These are phyloP conservation scores for Sceliomorpha sp. DNA, from an alignment of 2,888 invertebrate genomes.

Conservation along the genomic window DNA sequence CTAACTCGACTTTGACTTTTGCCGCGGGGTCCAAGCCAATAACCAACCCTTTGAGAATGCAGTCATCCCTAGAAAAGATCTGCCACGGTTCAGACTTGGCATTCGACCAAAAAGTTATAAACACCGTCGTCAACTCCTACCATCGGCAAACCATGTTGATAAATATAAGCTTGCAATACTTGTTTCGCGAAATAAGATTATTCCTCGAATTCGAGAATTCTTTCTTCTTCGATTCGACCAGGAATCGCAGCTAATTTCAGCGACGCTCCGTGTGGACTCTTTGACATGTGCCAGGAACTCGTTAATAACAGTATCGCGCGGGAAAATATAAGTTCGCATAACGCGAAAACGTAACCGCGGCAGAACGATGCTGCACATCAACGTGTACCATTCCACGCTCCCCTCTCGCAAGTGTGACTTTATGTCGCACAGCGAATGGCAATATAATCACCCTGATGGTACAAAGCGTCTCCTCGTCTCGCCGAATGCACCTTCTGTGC, in stretches of 20 bases:
- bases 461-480: slow-evolving; percentile 74
- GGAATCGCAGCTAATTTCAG: no score
- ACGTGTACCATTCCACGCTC: slow-evolving; percentile 62
- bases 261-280: not conserved
- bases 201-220: slow-evolving; percentile 11
- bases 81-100: slow-evolving; percentile 64
- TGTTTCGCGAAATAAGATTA: not conserved
- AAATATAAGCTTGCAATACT: no score
- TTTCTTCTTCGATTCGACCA: slow-evolving; percentile 25
- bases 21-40: slow-evolving; percentile 63
- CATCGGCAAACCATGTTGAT: no score
- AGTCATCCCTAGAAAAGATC: slow-evolving; percentile 67
- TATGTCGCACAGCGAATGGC: slow-evolving; percentile 71
- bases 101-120: slow-evolving; percentile 72
- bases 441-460: slow-evolving; percentile 79
- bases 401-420: slow-evolving; percentile 65
- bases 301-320: slow-evolving; percentile 46
- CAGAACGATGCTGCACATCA: slow-evolving; percentile 34
- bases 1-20: slow-evolving; percentile 56
- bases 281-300: slow-evolving; percentile 22
- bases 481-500: slow-evolving; percentile 63
- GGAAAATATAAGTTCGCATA: slow-evolving; percentile 61
- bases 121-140: slow-evolving; percentile 58
- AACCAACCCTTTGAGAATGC: slow-evolving; percentile 71
- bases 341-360: slow-evolving; percentile 40